A percentile compares a stretch with the other conserved stretches of the same genome.
Conservation (phyloP, 2,113 vertebrate genomes). For the Thryonomys swinderianus region DNA sequence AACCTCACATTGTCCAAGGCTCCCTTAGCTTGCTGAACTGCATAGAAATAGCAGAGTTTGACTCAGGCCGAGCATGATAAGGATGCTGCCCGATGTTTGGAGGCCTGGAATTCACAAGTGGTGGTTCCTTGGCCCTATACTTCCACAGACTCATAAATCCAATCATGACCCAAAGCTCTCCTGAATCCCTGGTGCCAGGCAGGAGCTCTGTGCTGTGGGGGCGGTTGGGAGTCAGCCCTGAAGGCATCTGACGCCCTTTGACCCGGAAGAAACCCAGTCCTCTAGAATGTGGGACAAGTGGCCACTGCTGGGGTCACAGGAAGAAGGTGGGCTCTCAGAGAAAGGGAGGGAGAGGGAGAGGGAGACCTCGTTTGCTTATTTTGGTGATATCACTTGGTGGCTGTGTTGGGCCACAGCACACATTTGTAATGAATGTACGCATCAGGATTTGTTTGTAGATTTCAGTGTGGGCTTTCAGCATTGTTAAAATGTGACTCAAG, state of each 20-base stretch:
- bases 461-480: neutral
- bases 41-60: neutral
- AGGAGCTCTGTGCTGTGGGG: neutral
- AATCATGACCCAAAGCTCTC: neutral
- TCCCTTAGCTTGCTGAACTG: neutral
- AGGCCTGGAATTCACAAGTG: neutral
- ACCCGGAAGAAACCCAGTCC: neutral
- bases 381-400: neutral
- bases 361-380: neutral
- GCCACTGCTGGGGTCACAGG: too few relatives aligned
- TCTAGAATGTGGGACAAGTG: accelerated
- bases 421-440: neutral
- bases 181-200: neutral
- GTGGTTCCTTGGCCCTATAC: accelerated
- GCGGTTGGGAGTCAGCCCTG: neutral
- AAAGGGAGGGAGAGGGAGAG: too few relatives aligned
- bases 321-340: neutral
- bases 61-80: neutral
- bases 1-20: neutral
- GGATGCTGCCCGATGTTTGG: accelerated
- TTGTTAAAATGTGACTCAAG: neutral
- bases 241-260: accelerated
- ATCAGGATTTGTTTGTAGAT: neutral
- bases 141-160: neutral
- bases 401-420: neutral